These are phyloP conservation scores for Latrodectus elegans DNA, from an alignment of 2,888 invertebrate species.

Conservation along the genomic window DNA sequence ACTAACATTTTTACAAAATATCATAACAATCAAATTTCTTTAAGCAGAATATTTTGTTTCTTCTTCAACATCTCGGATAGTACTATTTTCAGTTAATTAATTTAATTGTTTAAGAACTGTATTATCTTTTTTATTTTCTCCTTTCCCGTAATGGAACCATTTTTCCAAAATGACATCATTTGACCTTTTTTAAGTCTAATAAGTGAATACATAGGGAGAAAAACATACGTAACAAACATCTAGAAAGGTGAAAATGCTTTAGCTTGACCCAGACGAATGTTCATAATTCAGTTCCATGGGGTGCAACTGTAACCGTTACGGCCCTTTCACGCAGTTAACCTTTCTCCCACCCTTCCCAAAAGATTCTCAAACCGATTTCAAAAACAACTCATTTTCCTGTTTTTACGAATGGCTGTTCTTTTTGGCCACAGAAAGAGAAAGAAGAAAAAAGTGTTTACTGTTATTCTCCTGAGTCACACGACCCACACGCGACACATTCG, in stretches of 20 bases:
- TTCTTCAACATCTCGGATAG: no score
- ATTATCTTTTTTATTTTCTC: no score
- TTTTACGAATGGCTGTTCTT: background rate
- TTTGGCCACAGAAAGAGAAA: slow-evolving; percentile 16
- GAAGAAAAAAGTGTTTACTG: slow-evolving; percentile 33
- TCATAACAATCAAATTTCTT: no score
- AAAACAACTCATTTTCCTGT: slow-evolving; percentile 1
- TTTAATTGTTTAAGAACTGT: no score
- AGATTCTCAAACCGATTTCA: slow-evolving; percentile 33
- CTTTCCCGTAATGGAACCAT: no score
- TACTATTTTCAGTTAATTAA: no score
- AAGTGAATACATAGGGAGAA: background rate
- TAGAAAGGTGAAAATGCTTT: background rate
- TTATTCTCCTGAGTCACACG: slow-evolving; percentile 32
- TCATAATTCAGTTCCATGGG: slow-evolving; percentile 4
- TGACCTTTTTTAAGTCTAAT: no score
- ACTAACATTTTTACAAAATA: no score
- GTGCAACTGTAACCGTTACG: slow-evolving; percentile 16
- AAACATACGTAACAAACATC: background rate
- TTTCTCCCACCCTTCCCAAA: slow-evolving; percentile 33
- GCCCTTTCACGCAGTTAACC: slow-evolving; percentile 17
- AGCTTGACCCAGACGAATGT: background rate
- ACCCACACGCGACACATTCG: slow-evolving; percentile 28
- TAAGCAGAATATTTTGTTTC: no score
- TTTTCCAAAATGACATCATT: no score